phyloP scores from a whole-genome alignment of 2,888 invertebrate species.

The Tachina grossa region DNA sequence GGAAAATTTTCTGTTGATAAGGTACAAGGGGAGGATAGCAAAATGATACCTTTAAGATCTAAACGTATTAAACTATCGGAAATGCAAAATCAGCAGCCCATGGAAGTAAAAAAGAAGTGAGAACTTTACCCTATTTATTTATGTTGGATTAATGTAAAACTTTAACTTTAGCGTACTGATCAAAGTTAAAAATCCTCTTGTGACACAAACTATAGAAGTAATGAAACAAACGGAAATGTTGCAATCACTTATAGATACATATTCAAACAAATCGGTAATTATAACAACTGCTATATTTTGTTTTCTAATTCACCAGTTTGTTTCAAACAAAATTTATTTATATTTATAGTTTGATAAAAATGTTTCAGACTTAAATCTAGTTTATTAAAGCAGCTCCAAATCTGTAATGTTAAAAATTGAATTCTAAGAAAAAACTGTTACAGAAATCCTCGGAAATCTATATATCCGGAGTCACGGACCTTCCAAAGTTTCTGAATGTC shows the following conservation, averaged over 20 bases:
- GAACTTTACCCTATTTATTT: no score
- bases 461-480: no score
- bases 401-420: no score
- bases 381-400: no score
- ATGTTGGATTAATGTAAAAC: not conserved
- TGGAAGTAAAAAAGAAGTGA: conserved; percentile 73
- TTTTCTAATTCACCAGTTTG: no score
- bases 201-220: conserved; percentile 82
- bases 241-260: conserved; percentile 81
- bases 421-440: no score
- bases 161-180: conserved; percentile 74
- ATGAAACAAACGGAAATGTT: conserved; percentile 83
- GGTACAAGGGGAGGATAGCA: conserved; percentile 60
- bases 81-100: conserved; percentile 71
- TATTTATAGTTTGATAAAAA: not conserved
- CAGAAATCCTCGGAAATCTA: no score
- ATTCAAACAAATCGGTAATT: conserved; percentile 81
- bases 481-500: no score
- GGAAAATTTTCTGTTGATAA: conserved; percentile 72
- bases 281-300: not conserved
- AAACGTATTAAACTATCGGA: conserved; percentile 77
- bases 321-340: no score
- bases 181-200: conserved; percentile 79
- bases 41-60: conserved; percentile 73
- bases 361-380: no score